Evolutionary conservation across 2,888 invertebrate genomes (phyloP), one percentile per base, ranked within the genome.

Genomic region (Caenorhabditis sp.): DNA sequence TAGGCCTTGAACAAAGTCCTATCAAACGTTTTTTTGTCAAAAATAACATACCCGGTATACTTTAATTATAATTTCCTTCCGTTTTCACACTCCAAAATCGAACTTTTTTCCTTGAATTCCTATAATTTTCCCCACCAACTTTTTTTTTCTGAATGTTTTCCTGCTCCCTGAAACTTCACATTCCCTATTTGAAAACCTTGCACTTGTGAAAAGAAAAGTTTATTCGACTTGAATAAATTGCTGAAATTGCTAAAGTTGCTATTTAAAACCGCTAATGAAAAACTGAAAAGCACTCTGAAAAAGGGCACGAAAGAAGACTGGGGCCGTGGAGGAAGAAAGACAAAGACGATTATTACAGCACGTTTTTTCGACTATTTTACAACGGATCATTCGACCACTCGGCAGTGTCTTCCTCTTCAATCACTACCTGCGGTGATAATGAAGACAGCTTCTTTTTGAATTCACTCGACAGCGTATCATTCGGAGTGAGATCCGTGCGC

Each of bases 301-400:
- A 41, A 73, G 61, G 72, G 59, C 49, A 31, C 22, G 35, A 64
- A 54, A 26, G 38, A 63, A 19, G 24, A 26, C 28, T n/a, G 12
- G 41, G 19, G 16, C 19, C 41, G 44, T 35, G 35, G 31, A 26
- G 64, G 31, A 47, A 49, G 38, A 56, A 24, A 75, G 58, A 66
- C 47, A 75, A 58, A 22, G 47, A 54, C 19, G 26, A 68, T 64
- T 64, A 38, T 74, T 63, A 73, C 76, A 59, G 41, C 51, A 24
- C n/a, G 24, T 64, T 38, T 56, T 44, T 63, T 35, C 64, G 14
- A 51, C 35, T 19, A 14, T 73, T 51, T 69, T 77, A 70, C 77
- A 77, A 31, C 63, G 64, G 47, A 70, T 79, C 58, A 64, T 70
- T 63, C 49, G 74, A 61, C 70, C 75, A 75, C 75, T 81, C 81